Conservation (phyloP, 2,113 vertebrate genomes). For the Gorilla gorilla region DNA sequence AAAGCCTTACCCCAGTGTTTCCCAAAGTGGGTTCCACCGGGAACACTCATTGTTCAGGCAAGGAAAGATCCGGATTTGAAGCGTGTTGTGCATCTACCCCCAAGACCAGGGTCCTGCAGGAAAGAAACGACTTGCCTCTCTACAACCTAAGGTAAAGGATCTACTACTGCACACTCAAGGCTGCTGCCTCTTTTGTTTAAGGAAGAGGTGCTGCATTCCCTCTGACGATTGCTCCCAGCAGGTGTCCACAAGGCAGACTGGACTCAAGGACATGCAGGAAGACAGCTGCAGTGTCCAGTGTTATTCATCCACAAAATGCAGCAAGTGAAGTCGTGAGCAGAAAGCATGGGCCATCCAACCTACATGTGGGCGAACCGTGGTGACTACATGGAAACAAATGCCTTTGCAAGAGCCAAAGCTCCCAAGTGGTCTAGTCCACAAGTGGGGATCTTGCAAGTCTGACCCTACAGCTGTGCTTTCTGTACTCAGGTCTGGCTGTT, state of each 20-base stretch:
- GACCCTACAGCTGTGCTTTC: rapidly evolving
- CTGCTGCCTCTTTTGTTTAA: not conserved
- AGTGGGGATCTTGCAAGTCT: rapidly evolving
- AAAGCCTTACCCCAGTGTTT: not conserved
- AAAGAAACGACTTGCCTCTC: rapidly evolving
- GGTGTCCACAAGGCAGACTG: rapidly evolving
- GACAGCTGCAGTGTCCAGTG: not conserved
- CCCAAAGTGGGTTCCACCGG: not conserved
- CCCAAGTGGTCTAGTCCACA: rapidly evolving
- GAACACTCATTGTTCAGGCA: rapidly evolving
- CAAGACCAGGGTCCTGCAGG: not conserved
- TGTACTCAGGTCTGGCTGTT: not conserved
- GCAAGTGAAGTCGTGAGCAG: not conserved
- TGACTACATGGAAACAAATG: rapidly evolving
- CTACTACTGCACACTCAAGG: rapidly evolving
- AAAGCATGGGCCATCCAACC: rapidly evolving
- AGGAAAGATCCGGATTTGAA: not conserved
- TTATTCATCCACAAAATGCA: rapidly evolving
- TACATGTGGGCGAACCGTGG: rapidly evolving
- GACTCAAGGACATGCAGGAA: not conserved
- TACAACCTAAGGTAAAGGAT: rapidly evolving
- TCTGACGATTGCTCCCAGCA: not conserved
- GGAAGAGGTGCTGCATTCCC: rapidly evolving
- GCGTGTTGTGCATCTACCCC: rapidly evolving
- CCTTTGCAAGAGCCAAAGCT: not conserved